Conservation (phyloP, 1,140 invertebrate genomes). For the Macrotrachela quadricornifera region DNA sequence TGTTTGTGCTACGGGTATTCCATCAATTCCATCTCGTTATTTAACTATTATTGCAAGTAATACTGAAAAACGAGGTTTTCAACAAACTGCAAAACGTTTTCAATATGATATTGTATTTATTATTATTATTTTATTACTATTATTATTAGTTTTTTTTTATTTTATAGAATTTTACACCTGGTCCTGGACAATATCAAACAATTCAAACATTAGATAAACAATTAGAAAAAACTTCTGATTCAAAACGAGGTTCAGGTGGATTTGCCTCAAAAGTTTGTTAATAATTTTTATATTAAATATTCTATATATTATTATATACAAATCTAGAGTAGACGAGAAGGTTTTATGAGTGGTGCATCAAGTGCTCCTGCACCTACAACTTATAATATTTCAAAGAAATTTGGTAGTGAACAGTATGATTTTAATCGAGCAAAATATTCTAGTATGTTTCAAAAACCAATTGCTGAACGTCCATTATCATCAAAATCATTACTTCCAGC, state of each 20-base stretch:
- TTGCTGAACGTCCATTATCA: neutral
- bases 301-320: too few species aligned
- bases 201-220: neutral
- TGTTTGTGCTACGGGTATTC: neutral
- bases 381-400: too few species aligned
- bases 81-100: constrained; percentile 5
- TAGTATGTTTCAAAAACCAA: constrained; percentile 7
- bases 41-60: neutral
- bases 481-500: neutral
- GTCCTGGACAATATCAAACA: constrained; percentile 1
- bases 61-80: constrained; percentile 1
- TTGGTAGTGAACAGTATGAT: too few species aligned
- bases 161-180: neutral
- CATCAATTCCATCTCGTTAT: constrained; percentile 6
- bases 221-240: constrained; percentile 6
- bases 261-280: constrained; percentile 3
- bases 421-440: neutral
- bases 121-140: neutral
- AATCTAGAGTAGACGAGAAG: too few species aligned
- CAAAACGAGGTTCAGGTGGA: constrained; percentile 2
- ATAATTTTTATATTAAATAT: neutral
- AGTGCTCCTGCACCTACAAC: too few species aligned
- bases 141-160: neutral
- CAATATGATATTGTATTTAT: constrained; percentile 1
- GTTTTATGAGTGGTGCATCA: too few species aligned